Conservation (phyloP, 1,140 invertebrate genomes). For the Steinernema khuongi region DNA sequence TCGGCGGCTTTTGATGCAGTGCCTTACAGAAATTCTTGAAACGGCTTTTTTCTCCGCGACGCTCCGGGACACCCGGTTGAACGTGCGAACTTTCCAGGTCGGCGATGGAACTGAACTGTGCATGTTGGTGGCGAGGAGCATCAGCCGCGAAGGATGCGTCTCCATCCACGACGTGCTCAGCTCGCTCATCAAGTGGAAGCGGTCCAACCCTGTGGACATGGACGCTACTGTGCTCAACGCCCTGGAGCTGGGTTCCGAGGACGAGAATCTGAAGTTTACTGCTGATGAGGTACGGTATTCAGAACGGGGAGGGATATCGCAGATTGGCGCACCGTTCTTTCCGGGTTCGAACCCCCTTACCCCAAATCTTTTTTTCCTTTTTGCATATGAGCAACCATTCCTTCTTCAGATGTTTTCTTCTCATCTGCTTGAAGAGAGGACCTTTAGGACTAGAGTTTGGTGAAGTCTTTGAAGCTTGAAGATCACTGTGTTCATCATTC, state of each 20-base stretch:
- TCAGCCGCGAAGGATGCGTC: constrained; percentile 10
- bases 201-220: constrained; percentile 24
- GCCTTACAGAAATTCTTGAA: neutral
- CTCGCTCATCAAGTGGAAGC: constrained; percentile 22
- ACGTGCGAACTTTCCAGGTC: constrained; percentile 20
- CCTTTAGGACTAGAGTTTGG: too few relatives aligned
- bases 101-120: constrained; percentile 27
- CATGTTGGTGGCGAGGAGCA: constrained; percentile 25
- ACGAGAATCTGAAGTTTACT: constrained; percentile 18
- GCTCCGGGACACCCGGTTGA: neutral
- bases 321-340: too few relatives aligned
- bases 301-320: constrained; percentile 4
- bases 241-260: constrained; percentile 24
- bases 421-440: too few relatives aligned
- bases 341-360: too few relatives aligned
- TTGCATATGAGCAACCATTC: too few relatives aligned
- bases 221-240: constrained; percentile 25
- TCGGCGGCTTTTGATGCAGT: constrained; percentile 2
- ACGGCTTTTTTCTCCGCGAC: neutral
- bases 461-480: too few relatives aligned
- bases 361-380: too few relatives aligned
- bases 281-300: constrained; percentile 11
- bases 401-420: too few relatives aligned
- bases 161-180: constrained; percentile 21
- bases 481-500: too few relatives aligned